These are phyloP conservation scores for Aphelocoma californica DNA, from an alignment of 2,797 vertebrate genomes.

Conservation along the genomic window DNA sequence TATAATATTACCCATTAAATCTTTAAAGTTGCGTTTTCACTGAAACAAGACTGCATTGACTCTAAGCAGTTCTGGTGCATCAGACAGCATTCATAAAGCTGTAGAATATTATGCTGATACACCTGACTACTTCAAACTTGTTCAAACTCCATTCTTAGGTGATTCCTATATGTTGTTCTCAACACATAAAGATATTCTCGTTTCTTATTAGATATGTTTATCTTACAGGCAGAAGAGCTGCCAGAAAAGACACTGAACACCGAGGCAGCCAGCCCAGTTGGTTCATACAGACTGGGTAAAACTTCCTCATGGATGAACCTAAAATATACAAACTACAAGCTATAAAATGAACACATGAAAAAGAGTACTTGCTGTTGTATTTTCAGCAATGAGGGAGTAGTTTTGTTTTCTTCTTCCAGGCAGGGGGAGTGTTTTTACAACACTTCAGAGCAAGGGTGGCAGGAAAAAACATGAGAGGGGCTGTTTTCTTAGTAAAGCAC, in stretches of 20 bases:
- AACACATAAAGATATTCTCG: not conserved
- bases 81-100: not conserved
- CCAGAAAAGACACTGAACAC: not conserved
- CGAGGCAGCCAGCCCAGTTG: not conserved
- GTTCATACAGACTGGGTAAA: not conserved
- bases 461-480: not conserved
- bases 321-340: not conserved
- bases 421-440: not conserved
- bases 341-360: not conserved
- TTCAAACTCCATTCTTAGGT: conserved; percentile 37
- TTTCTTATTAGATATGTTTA: not conserved
- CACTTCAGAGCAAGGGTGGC: not conserved
- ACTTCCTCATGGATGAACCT: not conserved
- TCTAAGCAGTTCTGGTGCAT: not conserved
- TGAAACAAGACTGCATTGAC: not conserved
- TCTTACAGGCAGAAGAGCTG: not conserved
- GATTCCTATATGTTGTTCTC: not conserved
- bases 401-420: not conserved
- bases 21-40: conserved; percentile 27
- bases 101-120: not conserved
- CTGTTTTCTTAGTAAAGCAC: not conserved
- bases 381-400: not conserved
- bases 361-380: not conserved
- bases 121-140: conserved; percentile 33
- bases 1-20: not conserved